These are phyloP conservation scores for Mythimna ferrago DNA, from an alignment of 2,888 invertebrate species.

Conservation along the genomic window DNA sequence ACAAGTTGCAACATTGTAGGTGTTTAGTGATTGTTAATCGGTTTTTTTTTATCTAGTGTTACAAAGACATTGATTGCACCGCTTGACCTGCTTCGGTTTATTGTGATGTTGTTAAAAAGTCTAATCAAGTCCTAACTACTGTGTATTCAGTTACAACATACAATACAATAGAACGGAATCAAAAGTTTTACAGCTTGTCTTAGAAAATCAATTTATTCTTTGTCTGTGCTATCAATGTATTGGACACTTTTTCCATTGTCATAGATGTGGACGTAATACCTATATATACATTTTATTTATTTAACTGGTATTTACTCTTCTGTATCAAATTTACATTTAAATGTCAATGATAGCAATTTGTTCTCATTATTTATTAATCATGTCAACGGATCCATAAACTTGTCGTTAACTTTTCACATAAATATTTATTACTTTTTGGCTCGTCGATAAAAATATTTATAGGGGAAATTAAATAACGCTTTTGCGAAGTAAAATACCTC, in stretches of 20 bases:
- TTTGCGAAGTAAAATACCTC: conserved; percentile 10
- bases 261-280: not conserved
- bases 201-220: too few species aligned
- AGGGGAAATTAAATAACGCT: conserved; percentile 9
- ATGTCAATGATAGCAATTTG: conserved; percentile 24
- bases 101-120: not conserved
- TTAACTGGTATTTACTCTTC: not conserved
- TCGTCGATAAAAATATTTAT: conserved; percentile 5
- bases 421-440: conserved; percentile 3
- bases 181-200: not conserved
- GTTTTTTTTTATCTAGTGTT: not conserved
- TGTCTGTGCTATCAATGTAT: too few species aligned
- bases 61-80: not conserved
- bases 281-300: too few species aligned
- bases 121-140: not conserved
- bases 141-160: not conserved
- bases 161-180: not conserved
- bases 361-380: conserved; percentile 16
- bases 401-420: conserved; percentile 15
- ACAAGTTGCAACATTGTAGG: not conserved
- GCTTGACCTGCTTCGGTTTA: conserved; percentile 1
- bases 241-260: too few species aligned
- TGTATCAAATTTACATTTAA: not conserved
- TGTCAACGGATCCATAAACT: conserved; percentile 23
- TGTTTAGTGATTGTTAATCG: too few species aligned